Percentiles rank a stretch among this genome's conserved stretches.
phyloP scores from a whole-genome alignment of 2,113 vertebrate species.

The Limnothrissa miodon region DNA sequence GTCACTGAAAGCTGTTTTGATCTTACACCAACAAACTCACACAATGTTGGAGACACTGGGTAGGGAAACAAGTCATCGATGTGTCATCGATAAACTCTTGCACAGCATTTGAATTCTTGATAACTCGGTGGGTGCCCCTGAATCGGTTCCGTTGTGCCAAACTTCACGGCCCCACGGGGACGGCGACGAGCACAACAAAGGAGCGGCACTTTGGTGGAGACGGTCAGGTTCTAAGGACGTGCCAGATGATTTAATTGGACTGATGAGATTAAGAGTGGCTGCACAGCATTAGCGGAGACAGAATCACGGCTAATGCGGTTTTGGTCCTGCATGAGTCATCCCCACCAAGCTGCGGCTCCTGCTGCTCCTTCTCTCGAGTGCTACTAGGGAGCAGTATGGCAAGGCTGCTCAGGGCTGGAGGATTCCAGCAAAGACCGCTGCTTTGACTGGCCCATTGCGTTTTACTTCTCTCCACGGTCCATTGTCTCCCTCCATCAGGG shows the following conservation, averaged over 20 bases:
- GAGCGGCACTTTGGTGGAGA: neutral
- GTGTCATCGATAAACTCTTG: neutral
- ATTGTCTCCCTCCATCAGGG: neutral
- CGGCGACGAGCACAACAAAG: neutral
- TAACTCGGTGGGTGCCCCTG: neutral
- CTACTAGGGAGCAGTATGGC: neutral
- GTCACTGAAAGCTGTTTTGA: neutral
- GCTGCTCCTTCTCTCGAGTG: neutral
- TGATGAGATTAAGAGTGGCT: slow-evolving; percentile 14
- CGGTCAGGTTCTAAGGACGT: neutral
- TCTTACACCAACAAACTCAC: neutral
- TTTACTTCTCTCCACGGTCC: neutral
- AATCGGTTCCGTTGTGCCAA: neutral
- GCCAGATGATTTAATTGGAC: slow-evolving; percentile 5
- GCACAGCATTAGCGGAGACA: slow-evolving; percentile 7
- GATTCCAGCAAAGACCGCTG: neutral
- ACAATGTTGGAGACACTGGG: neutral
- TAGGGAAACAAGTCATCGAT: neutral
- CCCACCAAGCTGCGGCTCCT: neutral
- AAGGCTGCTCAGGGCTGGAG: neutral
- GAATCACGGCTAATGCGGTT: slow-evolving; percentile 1
- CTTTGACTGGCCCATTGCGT: neutral
- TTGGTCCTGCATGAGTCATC: neutral
- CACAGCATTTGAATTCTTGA: neutral
- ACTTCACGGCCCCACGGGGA: neutral